Evolutionary conservation across 2,797 vertebrate species (phyloP).

Genomic region (Taenioides sp.): DNA sequence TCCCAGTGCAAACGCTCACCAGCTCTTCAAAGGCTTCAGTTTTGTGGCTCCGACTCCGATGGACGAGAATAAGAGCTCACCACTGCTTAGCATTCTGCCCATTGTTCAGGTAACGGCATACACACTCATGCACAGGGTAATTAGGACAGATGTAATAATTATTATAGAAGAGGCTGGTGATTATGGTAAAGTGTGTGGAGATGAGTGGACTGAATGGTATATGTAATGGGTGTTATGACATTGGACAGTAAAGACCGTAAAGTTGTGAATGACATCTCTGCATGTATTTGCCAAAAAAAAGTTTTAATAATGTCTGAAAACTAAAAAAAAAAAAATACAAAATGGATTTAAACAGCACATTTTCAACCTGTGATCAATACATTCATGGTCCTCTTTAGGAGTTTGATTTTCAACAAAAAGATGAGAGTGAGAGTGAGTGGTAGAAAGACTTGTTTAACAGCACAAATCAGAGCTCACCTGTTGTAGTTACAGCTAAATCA

Average conservation of each 20-base stretch:
- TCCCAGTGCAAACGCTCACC: constrained; percentile 97
- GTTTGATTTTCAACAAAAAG: no score
- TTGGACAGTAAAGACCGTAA: background rate
- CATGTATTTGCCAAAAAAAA: no score
- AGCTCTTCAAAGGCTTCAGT: constrained; percentile 99
- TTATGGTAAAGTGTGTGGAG: background rate
- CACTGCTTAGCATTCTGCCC: constrained; percentile 88
- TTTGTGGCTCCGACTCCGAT: constrained; percentile 90
- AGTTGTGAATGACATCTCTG: background rate
- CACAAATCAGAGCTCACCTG: no score
- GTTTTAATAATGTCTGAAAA: no score
- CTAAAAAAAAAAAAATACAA: no score
- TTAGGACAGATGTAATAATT: background rate
- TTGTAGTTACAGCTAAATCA: no score
- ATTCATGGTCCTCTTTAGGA: no score
- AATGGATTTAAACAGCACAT: no score
- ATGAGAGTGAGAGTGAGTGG: no score
- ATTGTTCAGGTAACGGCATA: constrained; percentile 86
- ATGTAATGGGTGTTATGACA: background rate
- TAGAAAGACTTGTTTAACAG: no score
- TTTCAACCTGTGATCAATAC: no score
- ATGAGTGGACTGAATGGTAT: background rate
- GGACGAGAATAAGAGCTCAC: constrained; percentile 91
- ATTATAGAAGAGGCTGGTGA: background rate
- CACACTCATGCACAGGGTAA: background rate